phyloP scores from a whole-genome alignment of 2,113 vertebrate genomes.

The Bos taurus region DNA sequence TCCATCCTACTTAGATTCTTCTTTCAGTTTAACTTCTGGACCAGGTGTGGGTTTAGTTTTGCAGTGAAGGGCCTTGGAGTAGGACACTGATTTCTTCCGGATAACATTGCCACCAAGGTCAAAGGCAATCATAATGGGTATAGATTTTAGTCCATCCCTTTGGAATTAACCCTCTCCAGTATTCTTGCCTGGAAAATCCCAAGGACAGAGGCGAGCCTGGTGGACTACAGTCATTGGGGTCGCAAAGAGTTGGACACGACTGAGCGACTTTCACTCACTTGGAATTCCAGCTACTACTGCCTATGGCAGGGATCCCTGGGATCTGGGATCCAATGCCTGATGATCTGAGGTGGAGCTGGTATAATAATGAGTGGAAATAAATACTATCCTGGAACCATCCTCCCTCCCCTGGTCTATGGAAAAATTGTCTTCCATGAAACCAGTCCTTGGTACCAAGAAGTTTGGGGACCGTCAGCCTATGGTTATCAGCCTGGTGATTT shows the following conservation, averaged over 20 bases:
- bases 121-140: neutral
- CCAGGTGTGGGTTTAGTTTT: neutral
- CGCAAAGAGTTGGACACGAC: neutral
- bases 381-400: neutral
- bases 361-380: neutral
- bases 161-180: neutral
- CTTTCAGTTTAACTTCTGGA: neutral
- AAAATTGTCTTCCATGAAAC: neutral
- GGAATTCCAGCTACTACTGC: neutral
- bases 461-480: fast-evolving
- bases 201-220: neutral
- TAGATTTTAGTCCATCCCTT: neutral
- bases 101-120: neutral
- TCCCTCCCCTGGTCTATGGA: neutral
- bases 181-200: neutral
- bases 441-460: neutral
- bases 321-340: neutral
- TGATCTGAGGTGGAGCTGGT: neutral
- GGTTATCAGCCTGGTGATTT: neutral
- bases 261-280: neutral
- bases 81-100: neutral
- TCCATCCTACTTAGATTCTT: neutral
- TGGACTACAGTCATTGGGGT: neutral
- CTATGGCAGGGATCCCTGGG: neutral
- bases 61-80: neutral